Evolutionary conservation across 2,797 vertebrate genomes (phyloP), one percentile per base, ranked within the genome.

Genomic region (Phoeniculus purpureus): DNA sequence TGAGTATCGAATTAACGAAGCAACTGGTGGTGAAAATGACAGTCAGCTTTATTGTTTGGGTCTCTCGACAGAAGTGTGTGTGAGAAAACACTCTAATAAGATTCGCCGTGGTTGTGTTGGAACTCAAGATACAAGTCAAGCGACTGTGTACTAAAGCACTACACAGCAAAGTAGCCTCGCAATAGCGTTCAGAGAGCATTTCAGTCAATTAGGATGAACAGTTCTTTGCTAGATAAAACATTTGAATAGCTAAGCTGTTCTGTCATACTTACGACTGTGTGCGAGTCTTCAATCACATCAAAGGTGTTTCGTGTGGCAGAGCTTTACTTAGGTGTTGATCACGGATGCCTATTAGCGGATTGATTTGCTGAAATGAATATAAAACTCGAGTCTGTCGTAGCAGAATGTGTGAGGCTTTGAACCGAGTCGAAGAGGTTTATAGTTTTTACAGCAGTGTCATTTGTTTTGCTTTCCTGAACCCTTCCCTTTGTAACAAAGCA

Each of bases 321-420:
- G 91, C 68, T 80, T 90, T 93, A 73, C 92, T 95, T 95, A 88
- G 18, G 62, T 90, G 90, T 94, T 94, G 95, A 78, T 95, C 67
- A 79, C 67, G 90, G 86, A 12, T 96, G 92, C 51, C 73, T 94
- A 47, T 94, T 96, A 95, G 73, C 60, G 58, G 70, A 87, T 92
- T 97, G 89, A 89, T 95, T 94, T 95, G 74, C 78, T 81, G 89
- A 82, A 92, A 77, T 95, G 84, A 92, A 89, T 95, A 60, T 93
- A 88, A 82, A 94, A 95, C 78, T 92, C 70, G 61, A 70, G 73
- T 74, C 37, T 93, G 71, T 87, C 90, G 52, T 81, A 80, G 58
- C 92, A 89, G 83, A 96, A 93, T 74, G 87, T 34, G 0, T 66
- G 78, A 87, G 84, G 62, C 81, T 97, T 95, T 93, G 81, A 96